These are phyloP conservation scores for Hypomesus transpacificus DNA, from an alignment of 2,113 vertebrate species.

Conservation along the genomic window DNA sequence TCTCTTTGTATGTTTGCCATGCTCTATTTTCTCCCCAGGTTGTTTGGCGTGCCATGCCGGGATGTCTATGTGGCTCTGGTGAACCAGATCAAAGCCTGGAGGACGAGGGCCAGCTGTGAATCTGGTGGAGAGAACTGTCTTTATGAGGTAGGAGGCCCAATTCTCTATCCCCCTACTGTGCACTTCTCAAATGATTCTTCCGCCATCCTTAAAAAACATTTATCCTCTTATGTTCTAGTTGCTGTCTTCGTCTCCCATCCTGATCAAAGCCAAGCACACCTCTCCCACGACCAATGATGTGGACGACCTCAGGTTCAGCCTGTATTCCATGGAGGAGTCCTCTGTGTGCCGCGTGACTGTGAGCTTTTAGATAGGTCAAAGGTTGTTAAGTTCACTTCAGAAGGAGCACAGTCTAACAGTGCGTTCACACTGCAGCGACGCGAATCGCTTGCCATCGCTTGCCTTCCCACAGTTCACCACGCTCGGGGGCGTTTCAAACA, in stretches of 20 bases:
- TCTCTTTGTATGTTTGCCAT: not conserved
- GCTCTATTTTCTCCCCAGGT: constrained; percentile 34
- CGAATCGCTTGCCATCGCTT: too few species aligned
- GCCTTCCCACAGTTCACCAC: too few species aligned
- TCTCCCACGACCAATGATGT: not conserved
- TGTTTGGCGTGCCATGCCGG: constrained; percentile 54
- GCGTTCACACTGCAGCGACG: too few species aligned
- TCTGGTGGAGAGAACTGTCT: constrained; percentile 54
- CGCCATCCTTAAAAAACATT: not conserved
- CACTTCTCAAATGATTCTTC: not conserved
- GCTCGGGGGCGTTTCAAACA: too few species aligned
- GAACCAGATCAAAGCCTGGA: constrained; percentile 66
- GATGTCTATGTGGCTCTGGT: constrained; percentile 46
- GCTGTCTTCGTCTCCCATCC: not conserved
- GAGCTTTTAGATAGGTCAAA: constrained; percentile 6
- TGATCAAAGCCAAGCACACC: constrained; percentile 30
- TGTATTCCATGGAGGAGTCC: not conserved
- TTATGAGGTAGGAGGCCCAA: constrained; percentile 55
- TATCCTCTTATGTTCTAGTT: constrained; percentile 12
- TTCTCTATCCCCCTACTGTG: not conserved
- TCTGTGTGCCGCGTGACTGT: constrained; percentile 20
- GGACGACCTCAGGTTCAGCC: constrained; percentile 20
- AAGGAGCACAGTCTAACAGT: not conserved
- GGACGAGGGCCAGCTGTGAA: constrained; percentile 43
- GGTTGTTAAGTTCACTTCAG: not conserved